These are phyloP conservation scores for Manis javanica DNA, from an alignment of 2,797 vertebrate species.

Conservation along the genomic window DNA sequence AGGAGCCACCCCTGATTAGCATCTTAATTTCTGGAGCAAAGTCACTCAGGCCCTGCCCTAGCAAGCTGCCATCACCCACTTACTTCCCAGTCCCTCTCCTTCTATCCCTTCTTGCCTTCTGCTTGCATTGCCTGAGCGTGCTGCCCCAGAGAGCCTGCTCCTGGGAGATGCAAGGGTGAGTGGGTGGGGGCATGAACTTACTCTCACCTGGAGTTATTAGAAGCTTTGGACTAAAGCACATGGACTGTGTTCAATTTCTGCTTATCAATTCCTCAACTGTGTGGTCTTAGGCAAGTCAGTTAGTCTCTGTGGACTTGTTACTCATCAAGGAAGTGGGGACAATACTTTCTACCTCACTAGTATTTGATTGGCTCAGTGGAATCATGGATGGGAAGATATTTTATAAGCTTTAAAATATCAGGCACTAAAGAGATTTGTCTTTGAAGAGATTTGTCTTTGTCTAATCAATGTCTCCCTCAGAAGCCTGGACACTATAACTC, in stretches of 20 bases:
- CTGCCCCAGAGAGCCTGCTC: neutral
- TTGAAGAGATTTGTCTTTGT: neutral
- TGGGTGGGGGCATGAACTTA: neutral
- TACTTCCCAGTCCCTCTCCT: neutral
- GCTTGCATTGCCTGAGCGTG: neutral
- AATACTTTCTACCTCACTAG: neutral
- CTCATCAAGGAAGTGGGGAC: neutral
- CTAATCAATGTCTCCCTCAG: neutral
- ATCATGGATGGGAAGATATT: neutral
- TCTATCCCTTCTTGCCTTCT: neutral
- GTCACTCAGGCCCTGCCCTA: neutral
- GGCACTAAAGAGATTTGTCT: neutral
- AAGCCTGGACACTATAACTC: neutral
- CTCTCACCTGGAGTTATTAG: neutral
- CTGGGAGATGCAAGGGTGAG: neutral
- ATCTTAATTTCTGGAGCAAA: constrained; percentile 46
- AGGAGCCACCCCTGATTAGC: neutral
- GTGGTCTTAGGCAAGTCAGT: neutral
- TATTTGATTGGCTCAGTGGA: neutral
- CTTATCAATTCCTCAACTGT: neutral
- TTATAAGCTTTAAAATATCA: neutral
- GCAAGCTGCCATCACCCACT: neutral
- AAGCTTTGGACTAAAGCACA: neutral
- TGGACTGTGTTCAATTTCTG: neutral
- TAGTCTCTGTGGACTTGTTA: neutral